Evolutionary conservation across 1,140 invertebrate species (phyloP).

Genomic region (roundworm (Caenorhabditis elegans)): WBcel235 BX284602.5:3845001-3845500

Average conservation of each 20-base stretch:
- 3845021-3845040: too few relatives aligned
- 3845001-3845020: too few relatives aligned
- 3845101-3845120: constrained; percentile 66
- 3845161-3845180: constrained; percentile 73
- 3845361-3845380: background rate
- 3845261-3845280: constrained; percentile 75
- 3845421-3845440: background rate
- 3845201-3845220: constrained; percentile 80
- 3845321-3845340: constrained; percentile 6
- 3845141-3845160: constrained; percentile 70
- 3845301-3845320: background rate
- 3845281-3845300: background rate
- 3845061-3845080: constrained; percentile 44
- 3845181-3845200: constrained; percentile 82
- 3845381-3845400: background rate
- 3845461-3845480: too few relatives aligned
- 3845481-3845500: too few relatives aligned
- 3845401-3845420: background rate
- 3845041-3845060: too few relatives aligned
- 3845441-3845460: too few relatives aligned
- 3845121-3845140: constrained; percentile 59
- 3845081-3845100: constrained; percentile 90
- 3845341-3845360: background rate
- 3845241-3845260: constrained; percentile 77
- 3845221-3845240: constrained; percentile 82